A percentile compares a stretch with the other conserved stretches of the same genome.
phyloP scores from a whole-genome alignment of 2,888 invertebrate species.

The Amphipoea lucens region DNA sequence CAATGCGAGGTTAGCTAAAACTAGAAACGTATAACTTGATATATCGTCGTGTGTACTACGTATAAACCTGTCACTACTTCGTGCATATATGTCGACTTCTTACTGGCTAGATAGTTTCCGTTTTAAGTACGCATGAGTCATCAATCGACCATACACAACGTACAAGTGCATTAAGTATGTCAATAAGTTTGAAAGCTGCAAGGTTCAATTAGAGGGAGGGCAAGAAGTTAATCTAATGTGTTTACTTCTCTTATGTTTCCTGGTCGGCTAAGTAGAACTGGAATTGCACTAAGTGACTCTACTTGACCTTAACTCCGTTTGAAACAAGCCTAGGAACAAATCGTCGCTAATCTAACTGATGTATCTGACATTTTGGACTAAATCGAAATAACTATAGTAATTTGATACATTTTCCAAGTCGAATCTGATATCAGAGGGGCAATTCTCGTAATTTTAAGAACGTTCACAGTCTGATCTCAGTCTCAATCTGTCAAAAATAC shows the following conservation, averaged over 20 bases:
- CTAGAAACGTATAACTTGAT: neutral
- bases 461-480: no score
- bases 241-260: conserved; percentile 39
- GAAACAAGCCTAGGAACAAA: neutral
- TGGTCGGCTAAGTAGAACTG: conserved; percentile 26
- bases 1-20: neutral
- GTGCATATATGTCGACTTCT: conserved; percentile 6
- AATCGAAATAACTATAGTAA: no score
- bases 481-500: no score
- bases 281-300: conserved; percentile 36
- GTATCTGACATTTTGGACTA: no score
- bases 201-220: conserved; percentile 36
- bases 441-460: no score
- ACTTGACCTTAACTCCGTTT: conserved; percentile 15
- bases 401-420: no score
- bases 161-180: conserved; percentile 16
- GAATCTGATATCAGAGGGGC: no score
- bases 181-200: conserved; percentile 40
- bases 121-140: conserved; percentile 45
- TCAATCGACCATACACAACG: neutral
- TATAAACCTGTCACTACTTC: neutral
- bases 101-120: conserved; percentile 34
- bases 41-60: neutral
- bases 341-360: no score
- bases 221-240: conserved; percentile 48